Base-by-base conservation (phyloP, 2,797 vertebrate species). In the Pyrocephalus nanus region DNA sequence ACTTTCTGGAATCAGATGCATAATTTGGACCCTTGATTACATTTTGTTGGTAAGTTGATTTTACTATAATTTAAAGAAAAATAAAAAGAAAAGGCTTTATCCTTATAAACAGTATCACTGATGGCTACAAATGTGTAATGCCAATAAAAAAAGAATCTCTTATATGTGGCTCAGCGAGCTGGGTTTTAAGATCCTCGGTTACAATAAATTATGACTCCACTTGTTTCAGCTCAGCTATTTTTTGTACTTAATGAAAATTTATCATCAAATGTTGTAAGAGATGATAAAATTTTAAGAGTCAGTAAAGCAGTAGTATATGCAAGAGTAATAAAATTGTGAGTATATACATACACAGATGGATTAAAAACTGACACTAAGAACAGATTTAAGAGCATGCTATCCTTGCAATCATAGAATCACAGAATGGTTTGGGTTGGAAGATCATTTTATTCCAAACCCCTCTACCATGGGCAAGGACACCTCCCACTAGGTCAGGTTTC, bases 391-490 rank as follows among this genome's bases (percentile, higher is more conserved):
- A 54, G 5, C 29, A 47, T 36, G 11, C 18, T 61, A 18, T 21
- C 12, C 25, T 72, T 57, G 7, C 51, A 71, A 40, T 40, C 17
- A 29, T 4, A 38, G 22, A 82, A 76, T 55, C 15, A 18, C 16
- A 40, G 7, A 30, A 21, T 3, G 8, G 15, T 40, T 53, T 58
- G 10, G 21, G 17, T 30, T 15, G 25, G 70, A 71, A 45, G 9
- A 40, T 4, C 2, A 40, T 22, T 3, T 51, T 3, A 2, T 58
- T 40, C 21, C 57, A 71, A 11, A 0, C 0, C 1, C 11, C 11
- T 1, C 2, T 57, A 21, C 43, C 57, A 40, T 3, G 9, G 25
- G 1, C 23, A 64, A 14, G 13, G 9, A 18, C 45, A 27, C 5
- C 8, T 34, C 21, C 6, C 25, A 15, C 6, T 23, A 9, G 8